Evolutionary conservation across 1,140 invertebrate species (phyloP), one percentile per base, ranked within the genome.

Genomic region (Papilio polytes): DNA sequence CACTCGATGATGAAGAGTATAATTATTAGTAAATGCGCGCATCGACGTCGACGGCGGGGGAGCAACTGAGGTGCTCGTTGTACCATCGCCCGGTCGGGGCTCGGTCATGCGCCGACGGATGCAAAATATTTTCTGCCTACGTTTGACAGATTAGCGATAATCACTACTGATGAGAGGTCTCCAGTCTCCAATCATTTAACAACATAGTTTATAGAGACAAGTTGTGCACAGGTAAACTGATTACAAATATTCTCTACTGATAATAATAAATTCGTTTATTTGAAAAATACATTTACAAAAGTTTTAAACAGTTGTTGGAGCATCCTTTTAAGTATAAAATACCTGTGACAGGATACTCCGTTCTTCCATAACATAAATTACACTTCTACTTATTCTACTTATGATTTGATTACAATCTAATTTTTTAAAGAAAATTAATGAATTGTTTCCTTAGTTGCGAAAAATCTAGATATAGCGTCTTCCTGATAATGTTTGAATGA

Each of bases 81-180:
- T 26, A 20, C 41, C n/a, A 85, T 83, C 83, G 82, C 85, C 84
- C 85, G 84, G 85, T 86, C 83, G 83, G 84, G 80, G 85, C 82
- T 87, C 88, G 92, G 84, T 92, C 91, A 92, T 93, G 92, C 92
- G 92, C 92, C 83, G 87, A 91, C 81, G 82, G 83, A 78, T 79
- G 83, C 84, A 70, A 80, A 66, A 66, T 66, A 72, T 80, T 74
- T 46, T 73, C 78, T 72, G 66, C 66, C 80, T 85, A 83, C 74
- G 77, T 80, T 80, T 83, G 66, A 83, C 84, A 87, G 87, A 86
- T 90, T 89, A 90, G 59, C 81, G 73, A 85, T 90, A 87, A 91
- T 92, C 87, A 87, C 84, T 87, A 88, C 74, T 78, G 85, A 85
- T 87, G 84, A 87, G 80, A 78, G 82, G 80, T 36, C 36, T 36